phyloP scores from a whole-genome alignment of 2,888 invertebrate species.

The Plusia festucae region DNA sequence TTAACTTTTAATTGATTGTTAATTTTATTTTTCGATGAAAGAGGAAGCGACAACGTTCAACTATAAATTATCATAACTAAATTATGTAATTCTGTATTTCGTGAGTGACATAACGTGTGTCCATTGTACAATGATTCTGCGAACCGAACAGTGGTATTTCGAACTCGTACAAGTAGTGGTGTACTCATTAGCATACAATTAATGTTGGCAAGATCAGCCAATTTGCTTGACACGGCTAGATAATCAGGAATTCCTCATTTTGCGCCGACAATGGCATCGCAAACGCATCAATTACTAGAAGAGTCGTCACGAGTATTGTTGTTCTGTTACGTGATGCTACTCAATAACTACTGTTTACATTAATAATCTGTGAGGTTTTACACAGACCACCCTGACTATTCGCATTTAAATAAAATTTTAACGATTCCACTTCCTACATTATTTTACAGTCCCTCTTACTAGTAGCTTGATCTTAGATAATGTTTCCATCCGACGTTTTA shows the following conservation, averaged over 20 bases:
- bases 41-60: neutral
- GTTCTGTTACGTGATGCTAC: conserved; percentile 34
- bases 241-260: conserved; percentile 72
- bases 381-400: conserved; percentile 6
- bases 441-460: too few species aligned
- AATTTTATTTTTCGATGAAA: neutral
- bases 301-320: conserved; percentile 43
- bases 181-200: conserved; percentile 58
- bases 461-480: too few species aligned
- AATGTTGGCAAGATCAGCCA: conserved; percentile 36
- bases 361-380: conserved; percentile 13
- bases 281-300: conserved; percentile 46
- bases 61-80: neutral
- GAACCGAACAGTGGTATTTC: conserved; percentile 5
- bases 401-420: neutral
- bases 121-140: conserved; percentile 16
- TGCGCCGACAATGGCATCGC: conserved; percentile 29
- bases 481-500: too few species aligned
- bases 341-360: conserved; percentile 42
- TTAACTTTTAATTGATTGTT: too few species aligned
- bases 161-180: neutral
- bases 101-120: conserved; percentile 7
- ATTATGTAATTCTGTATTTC: neutral
- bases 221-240: conserved; percentile 44
- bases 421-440: too few species aligned